Base-by-base conservation (phyloP, 2,888 invertebrate species). In the Gastrophysa polygoni region DNA sequence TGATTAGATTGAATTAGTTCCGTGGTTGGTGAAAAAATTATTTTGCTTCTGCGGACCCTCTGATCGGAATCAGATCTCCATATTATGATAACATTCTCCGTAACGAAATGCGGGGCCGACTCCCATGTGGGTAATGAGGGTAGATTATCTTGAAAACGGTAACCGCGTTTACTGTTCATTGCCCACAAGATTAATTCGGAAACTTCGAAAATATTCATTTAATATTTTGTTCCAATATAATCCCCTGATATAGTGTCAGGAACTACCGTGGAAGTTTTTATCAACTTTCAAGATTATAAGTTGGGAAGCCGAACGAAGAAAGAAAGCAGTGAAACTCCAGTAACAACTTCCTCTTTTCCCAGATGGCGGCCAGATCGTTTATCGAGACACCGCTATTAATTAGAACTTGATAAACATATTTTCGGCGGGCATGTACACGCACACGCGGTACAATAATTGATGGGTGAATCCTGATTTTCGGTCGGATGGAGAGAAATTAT, bases 201-300 rank as follows among this genome's bases (percentile, higher is more conserved):
- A 59, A 54, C 6, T 59, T 32, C 18, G 21, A 24, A 32, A 17
- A 67, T 64, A 65, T 63, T 63, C 67, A 57, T 66, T 68, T 58
- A 63, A 66, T 70, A 70, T 68, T 63, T 63, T 61, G 64, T 66
- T 57, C 65, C 61, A 62, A 24, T 43, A 62, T 68, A 67, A 65
- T 58, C 59, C 59, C 60, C 24, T 61, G 63, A 67, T 67, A 67
- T 66, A 67, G 64, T 67, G 67, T 65, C 63, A 57, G 62, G 58
- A 70, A 67, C 68, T 68, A 68, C 67, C 68, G 65, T 61, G 56
- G 32, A 68, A 68, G 63, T 70, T 70, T 67, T 70, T 70, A 68
- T 70, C 69, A 68, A 69, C 68, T 69, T 70, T 64, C 58, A 47
- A 64, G 56, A 67, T 63, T 62, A 61, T 57, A 49, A 58, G 61